phyloP scores from a whole-genome alignment of 2,113 vertebrate genomes.

The Catharus bicknelli region DNA sequence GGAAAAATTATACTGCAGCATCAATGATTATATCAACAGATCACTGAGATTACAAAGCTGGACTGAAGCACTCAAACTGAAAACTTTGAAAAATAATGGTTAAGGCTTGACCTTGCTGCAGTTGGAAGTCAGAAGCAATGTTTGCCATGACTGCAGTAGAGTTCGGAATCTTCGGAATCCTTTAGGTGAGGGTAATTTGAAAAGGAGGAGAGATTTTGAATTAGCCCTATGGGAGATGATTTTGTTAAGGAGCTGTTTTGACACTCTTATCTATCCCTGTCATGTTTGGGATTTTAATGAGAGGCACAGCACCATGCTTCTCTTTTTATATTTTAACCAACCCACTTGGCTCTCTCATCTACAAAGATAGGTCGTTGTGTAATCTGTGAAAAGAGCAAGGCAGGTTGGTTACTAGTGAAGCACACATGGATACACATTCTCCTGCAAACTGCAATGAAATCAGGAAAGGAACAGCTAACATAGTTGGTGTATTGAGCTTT shows the following conservation, averaged over 20 bases:
- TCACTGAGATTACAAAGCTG: not conserved
- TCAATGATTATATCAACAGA: not conserved
- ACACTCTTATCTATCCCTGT: not conserved
- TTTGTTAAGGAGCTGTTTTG: not conserved
- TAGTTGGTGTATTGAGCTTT: not conserved
- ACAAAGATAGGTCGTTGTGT: not conserved
- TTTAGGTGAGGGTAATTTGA: not conserved
- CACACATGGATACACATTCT: not conserved
- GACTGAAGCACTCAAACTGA: not conserved
- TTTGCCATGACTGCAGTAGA: not conserved
- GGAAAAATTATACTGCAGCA: not conserved
- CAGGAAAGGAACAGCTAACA: not conserved
- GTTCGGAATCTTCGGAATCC: not conserved
- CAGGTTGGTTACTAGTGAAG: not conserved
- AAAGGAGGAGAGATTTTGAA: not conserved
- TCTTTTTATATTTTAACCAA: not conserved
- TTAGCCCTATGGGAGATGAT: not conserved
- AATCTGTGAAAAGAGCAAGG: not conserved
- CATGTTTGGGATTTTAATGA: not conserved
- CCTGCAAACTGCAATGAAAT: not conserved
- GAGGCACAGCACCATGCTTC: not conserved
- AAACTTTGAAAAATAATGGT: not conserved
- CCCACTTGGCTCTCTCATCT: not conserved
- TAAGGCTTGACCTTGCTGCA: not conserved
- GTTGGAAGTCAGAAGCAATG: not conserved